Conservation (phyloP, 2,888 invertebrate species). For the Antheraea assamensis region DNA sequence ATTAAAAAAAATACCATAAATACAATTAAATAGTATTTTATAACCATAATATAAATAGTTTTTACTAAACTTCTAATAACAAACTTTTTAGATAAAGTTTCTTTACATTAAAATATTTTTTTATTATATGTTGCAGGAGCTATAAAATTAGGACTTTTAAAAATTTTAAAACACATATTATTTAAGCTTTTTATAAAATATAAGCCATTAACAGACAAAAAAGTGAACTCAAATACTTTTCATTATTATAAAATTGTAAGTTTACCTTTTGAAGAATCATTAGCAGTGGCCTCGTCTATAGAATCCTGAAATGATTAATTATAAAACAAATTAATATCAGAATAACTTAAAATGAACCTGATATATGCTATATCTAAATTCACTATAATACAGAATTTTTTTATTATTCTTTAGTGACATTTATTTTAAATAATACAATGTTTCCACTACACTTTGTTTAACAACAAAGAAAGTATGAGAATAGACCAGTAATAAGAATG, state of each 20-base stretch:
- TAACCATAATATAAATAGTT: too few relatives aligned
- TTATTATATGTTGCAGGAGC: background rate
- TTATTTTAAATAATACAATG: too few relatives aligned
- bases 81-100: background rate
- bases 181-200: background rate
- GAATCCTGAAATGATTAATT: conserved; percentile 57
- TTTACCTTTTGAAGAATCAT: conserved; percentile 69
- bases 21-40: too few relatives aligned
- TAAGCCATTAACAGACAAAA: background rate
- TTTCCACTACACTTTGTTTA: too few relatives aligned
- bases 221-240: background rate
- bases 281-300: conserved; percentile 55
- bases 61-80: too few relatives aligned
- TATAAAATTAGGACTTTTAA: background rate
- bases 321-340: background rate
- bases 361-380: background rate
- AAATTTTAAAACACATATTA: too few relatives aligned
- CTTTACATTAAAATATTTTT: too few relatives aligned
- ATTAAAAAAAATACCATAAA: too few relatives aligned
- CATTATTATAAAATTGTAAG: background rate
- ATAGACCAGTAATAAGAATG: too few relatives aligned
- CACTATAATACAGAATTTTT: too few relatives aligned
- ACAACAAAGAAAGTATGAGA: too few relatives aligned
- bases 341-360: background rate
- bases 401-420: too few relatives aligned